A percentile compares a stretch with the other conserved stretches of the same genome.
Conservation (phyloP, 2,888 invertebrate genomes). For the Drosophila neoperkinsi region DNA sequence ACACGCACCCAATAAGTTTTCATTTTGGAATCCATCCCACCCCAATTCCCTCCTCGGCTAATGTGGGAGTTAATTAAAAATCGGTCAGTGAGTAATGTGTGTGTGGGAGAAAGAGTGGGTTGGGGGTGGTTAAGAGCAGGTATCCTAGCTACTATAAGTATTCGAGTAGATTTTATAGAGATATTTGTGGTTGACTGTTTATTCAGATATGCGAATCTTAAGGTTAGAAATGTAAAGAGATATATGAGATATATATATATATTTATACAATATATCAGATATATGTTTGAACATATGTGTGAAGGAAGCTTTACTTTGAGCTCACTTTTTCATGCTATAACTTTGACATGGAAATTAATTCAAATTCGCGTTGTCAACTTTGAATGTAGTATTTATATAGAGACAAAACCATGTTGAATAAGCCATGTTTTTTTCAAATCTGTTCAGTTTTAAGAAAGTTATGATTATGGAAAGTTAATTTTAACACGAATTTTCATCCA, state of each 20-base stretch:
- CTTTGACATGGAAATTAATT: too few relatives aligned
- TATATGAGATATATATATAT: background rate
- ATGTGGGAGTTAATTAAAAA: constrained; percentile 64
- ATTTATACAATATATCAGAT: background rate
- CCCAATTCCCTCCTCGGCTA: background rate
- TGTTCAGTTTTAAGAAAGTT: too few relatives aligned
- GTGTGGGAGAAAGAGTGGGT: background rate
- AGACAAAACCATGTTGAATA: too few relatives aligned
- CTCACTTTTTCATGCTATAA: background rate
- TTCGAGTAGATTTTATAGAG: background rate
- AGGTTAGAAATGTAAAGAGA: background rate
- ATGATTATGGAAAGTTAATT: too few relatives aligned
- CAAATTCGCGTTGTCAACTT: too few relatives aligned
- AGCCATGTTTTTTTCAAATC: too few relatives aligned
- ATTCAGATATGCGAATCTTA: background rate
- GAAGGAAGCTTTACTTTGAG: background rate
- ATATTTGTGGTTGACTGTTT: background rate
- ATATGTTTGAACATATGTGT: too few relatives aligned
- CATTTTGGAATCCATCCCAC: constrained; percentile 50
- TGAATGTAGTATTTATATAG: too few relatives aligned
- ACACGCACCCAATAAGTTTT: constrained; percentile 75
- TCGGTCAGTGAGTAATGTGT: constrained; percentile 14
- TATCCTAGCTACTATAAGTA: background rate
- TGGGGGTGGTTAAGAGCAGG: background rate
- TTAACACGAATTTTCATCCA: too few relatives aligned